Percentiles rank a stretch among this genome's conserved stretches.
phyloP scores from a whole-genome alignment of 2,797 vertebrate genomes.

The Xerus rutilus region DNA sequence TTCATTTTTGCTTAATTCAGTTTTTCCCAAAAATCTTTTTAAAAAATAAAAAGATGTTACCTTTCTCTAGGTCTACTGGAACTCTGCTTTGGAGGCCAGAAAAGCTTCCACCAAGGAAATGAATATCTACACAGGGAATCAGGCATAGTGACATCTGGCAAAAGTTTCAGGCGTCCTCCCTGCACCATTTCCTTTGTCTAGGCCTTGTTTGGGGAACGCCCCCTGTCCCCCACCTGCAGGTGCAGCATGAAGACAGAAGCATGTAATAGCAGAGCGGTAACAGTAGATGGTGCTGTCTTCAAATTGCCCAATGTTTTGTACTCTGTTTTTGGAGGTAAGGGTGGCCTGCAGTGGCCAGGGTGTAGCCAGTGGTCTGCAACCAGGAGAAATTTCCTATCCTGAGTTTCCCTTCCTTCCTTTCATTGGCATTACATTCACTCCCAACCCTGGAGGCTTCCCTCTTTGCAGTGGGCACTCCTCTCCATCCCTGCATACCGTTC shows the following conservation, averaged over 20 bases:
- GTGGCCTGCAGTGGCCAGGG: no score
- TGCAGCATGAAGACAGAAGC: neutral
- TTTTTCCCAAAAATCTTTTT: neutral
- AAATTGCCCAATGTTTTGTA: neutral
- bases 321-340: neutral
- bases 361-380: neutral
- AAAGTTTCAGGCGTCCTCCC: neutral
- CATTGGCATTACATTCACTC: neutral
- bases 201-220: neutral
- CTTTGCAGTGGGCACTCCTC: neutral
- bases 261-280: neutral
- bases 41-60: neutral
- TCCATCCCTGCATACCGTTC: neutral
- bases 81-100: neutral
- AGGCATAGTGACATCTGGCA: neutral
- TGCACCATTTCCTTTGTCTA: neutral
- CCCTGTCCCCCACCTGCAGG: no score
- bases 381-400: neutral
- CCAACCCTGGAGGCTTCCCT: neutral
- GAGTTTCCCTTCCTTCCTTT: neutral
- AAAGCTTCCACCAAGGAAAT: neutral
- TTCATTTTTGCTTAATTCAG: neutral
- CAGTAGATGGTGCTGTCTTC: neutral
- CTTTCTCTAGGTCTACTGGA: neutral
- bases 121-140: neutral